Evolutionary conservation across 2,888 invertebrate species (phyloP).

Genomic region (Polyploca ridens): DNA sequence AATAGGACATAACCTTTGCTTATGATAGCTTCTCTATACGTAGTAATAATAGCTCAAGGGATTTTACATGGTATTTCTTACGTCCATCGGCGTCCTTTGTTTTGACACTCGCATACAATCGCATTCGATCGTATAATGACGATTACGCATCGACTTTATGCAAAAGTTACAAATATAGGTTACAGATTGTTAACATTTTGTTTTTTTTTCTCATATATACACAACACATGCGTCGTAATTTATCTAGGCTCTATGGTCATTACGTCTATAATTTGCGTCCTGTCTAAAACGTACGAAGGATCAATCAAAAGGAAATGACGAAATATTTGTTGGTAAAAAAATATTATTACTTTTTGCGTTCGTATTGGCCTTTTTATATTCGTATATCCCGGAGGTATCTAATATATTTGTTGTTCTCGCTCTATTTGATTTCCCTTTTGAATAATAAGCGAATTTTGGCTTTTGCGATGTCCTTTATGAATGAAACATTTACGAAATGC

Average conservation of each 20-base stretch:
- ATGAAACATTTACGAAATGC: not conserved
- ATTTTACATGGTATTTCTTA: no score
- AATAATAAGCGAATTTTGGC: constrained; percentile 29
- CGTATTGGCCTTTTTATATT: constrained; percentile 20
- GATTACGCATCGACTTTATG: no score
- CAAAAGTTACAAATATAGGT: no score
- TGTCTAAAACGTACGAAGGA: not conserved
- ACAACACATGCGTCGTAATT: no score
- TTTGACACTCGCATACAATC: no score
- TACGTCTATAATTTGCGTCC: not conserved
- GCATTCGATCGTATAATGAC: no score
- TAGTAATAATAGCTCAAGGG: no score
- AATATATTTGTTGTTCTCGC: constrained; percentile 28
- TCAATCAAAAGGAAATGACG: not conserved
- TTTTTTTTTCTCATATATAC: no score
- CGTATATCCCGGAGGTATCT: constrained; percentile 23
- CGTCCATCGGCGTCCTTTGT: no score
- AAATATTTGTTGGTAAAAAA: not conserved
- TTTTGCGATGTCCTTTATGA: constrained; percentile 20
- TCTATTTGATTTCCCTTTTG: constrained; percentile 32
- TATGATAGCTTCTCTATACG: no score
- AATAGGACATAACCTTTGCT: no score
- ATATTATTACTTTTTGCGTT: not conserved
- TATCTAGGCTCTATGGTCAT: not conserved
- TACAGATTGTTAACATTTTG: no score